Base-by-base conservation (phyloP, 2,888 invertebrate species). In the Diadegma fenestrale region DNA sequence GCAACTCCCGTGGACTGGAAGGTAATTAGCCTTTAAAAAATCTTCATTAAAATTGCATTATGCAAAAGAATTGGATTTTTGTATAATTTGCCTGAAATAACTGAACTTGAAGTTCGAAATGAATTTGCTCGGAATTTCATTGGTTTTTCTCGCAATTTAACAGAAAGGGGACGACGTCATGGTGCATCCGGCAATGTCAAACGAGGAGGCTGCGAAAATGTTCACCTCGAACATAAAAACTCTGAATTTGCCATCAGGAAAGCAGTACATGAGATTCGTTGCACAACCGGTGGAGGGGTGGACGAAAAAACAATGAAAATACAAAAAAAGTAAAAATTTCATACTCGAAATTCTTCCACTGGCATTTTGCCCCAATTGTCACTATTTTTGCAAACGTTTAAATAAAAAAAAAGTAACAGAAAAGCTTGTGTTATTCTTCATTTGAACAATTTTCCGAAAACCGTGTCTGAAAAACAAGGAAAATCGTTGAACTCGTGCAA, bases 1-100 rank as follows among this genome's bases (percentile, higher is more conserved):
- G 98, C 98, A 5, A 99, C 99, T 1, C 99, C 99, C 22, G 98
- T 96, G 17, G 97, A 98, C 93, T 99, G 99, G 98, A 96, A 96
- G 96, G 97, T 97, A 88, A 79, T 80, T 51, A 8, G 80, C 12
- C 14, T 71, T 51, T 86, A 14, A 45, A 45, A 19, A 71, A n/a
- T 54, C 8, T 3, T 30, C 4, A 33, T 33, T 33, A 0, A 33
- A 4, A 33, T 33, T 33, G 8, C 8, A 37, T 37, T 37, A 37
- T 37, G n/a, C 33, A 4, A 51, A 10, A 22, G 26, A 58, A 26
- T 26, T 12, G 22, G 37, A 37, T 37, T 37, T 37, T 37, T 37
- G 37, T 37, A 37, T 17, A 8, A 19, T n/a, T 51, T 51, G 51
- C 19, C 7, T 51, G 1, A 8, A 51, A 19, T 12, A 48, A 48